Percentiles rank a stretch among this genome's conserved stretches.
Conservation (phyloP, 2,888 invertebrate genomes). For the Escarpia spicata region DNA sequence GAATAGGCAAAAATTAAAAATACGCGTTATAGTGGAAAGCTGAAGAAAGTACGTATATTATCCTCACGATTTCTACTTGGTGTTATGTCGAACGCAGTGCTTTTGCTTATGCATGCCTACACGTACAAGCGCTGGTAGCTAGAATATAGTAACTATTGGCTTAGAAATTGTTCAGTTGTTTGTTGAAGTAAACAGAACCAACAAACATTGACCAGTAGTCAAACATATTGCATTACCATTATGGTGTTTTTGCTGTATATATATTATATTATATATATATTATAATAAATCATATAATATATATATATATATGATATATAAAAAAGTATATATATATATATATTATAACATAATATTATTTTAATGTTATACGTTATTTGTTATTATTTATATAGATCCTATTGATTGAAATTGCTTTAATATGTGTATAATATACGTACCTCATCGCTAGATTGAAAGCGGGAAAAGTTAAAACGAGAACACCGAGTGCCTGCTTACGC, state of each 20-base stretch:
- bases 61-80: background rate
- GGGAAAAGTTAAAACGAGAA: background rate
- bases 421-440: background rate
- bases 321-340: too few species aligned
- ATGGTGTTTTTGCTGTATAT: background rate
- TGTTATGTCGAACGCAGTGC: background rate
- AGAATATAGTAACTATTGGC: background rate
- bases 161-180: background rate
- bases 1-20: background rate
- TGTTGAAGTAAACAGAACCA: background rate
- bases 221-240: background rate
- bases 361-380: too few species aligned
- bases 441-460: background rate
- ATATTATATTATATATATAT: conserved; percentile 14
- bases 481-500: background rate
- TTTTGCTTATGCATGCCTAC: background rate
- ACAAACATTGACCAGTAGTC: background rate
- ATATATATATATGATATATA: background rate
- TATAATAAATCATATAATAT: background rate
- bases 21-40: background rate
- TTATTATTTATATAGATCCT: background rate
- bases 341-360: too few species aligned
- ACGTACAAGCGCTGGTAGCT: background rate
- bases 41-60: background rate
- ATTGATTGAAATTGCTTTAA: background rate